phyloP scores from a whole-genome alignment of 2,888 invertebrate genomes.

The Caenorhabditis wallacei region DNA sequence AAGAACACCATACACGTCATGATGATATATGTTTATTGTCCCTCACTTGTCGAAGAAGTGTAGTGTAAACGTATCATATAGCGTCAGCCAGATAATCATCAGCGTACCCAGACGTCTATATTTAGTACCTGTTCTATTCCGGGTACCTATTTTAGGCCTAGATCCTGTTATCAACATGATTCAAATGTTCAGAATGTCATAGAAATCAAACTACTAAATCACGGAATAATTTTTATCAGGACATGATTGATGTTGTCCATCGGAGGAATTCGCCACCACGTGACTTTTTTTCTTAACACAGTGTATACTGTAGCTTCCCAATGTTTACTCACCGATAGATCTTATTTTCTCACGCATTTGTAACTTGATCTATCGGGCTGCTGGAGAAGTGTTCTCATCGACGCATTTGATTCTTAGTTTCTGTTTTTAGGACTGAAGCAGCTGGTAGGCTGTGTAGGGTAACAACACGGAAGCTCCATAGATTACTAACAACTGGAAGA shows the following conservation, averaged over 20 bases:
- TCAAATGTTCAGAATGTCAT: neutral
- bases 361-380: conserved; percentile 27
- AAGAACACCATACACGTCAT: conserved; percentile 29
- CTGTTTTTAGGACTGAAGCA: conserved; percentile 7
- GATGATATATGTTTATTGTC: conserved; percentile 10
- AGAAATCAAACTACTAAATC: conserved; percentile 16
- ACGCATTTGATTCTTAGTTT: conserved; percentile 42
- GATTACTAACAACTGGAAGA: neutral
- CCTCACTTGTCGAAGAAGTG: conserved; percentile 13
- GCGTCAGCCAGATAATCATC: neutral
- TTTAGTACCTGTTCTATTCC: conserved; percentile 13
- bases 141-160: conserved; percentile 4
- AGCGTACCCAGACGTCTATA: neutral
- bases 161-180: neutral
- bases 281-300: too few species aligned
- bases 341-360: conserved; percentile 18
- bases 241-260: neutral
- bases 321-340: conserved; percentile 22
- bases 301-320: conserved; percentile 3
- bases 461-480: conserved; percentile 5
- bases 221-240: neutral
- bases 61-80: conserved; percentile 18
- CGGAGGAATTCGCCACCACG: too few species aligned
- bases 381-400: conserved; percentile 23
- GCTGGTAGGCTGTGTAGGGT: neutral